phyloP scores from a whole-genome alignment of 2,113 vertebrate genomes.

The Limanda limanda region DNA sequence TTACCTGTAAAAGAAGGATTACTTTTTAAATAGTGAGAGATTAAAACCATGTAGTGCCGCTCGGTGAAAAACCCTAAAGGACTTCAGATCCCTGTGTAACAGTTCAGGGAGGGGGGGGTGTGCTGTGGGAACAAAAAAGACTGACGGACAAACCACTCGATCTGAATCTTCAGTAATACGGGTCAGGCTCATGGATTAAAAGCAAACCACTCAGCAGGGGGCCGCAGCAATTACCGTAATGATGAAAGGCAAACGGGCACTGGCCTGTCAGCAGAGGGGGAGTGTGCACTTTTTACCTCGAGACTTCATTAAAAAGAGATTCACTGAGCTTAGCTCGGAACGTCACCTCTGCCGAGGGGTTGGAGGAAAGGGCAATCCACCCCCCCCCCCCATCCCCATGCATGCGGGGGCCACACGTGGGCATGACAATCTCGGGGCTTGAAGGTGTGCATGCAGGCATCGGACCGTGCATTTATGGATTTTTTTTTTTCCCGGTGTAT shows the following conservation, averaged over 20 bases:
- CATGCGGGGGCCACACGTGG: not conserved
- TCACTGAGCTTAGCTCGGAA: slow-evolving; percentile 61
- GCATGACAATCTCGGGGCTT: not conserved
- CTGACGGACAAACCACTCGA: slow-evolving; percentile 18
- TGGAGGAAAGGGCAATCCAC: not conserved
- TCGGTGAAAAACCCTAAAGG: not conserved
- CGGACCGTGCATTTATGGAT: not conserved
- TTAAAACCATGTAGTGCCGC: not conserved
- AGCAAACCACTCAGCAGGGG: slow-evolving; percentile 54
- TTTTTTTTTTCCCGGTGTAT: not conserved
- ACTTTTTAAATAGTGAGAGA: not conserved
- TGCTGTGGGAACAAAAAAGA: not conserved
- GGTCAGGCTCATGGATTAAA: slow-evolving; percentile 59
- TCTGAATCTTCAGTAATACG: slow-evolving; percentile 35
- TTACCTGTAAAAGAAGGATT: not conserved
- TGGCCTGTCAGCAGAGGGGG: slow-evolving; percentile 37
- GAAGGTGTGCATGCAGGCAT: not conserved
- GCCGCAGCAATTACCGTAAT: slow-evolving; percentile 53
- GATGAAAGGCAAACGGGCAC: slow-evolving; percentile 48
- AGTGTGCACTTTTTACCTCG: slow-evolving; percentile 59
- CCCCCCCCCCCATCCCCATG: not conserved
- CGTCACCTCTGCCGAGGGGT: slow-evolving; percentile 34
- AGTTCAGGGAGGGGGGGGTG: not conserved
- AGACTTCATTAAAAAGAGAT: slow-evolving; percentile 78
- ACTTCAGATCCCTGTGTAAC: not conserved